Evolutionary conservation across 1,140 invertebrate species (phyloP).

Genomic region (Calycopis cecrops): DNA sequence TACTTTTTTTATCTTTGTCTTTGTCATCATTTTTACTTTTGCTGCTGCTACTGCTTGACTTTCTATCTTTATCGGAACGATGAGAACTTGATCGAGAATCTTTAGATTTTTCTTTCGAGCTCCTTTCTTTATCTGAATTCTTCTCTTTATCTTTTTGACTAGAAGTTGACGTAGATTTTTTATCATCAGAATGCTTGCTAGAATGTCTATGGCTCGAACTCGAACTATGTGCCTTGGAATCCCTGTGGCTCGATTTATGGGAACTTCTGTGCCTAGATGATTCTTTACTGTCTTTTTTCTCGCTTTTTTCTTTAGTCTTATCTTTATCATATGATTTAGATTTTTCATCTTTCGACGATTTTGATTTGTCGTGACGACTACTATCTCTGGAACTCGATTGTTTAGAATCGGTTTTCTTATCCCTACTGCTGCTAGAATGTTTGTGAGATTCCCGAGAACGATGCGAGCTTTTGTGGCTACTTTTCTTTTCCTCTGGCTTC

Average conservation of each 20-base stretch:
- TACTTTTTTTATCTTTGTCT: slow-evolving; percentile 64
- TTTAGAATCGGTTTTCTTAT: slow-evolving; percentile 65
- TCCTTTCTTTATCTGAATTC: slow-evolving; percentile 44
- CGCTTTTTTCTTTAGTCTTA: slow-evolving; percentile 50
- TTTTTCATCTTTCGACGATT: slow-evolving; percentile 60
- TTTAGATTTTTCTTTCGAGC: slow-evolving; percentile 62
- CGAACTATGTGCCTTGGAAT: slow-evolving; percentile 61
- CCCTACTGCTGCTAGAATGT: slow-evolving; percentile 62
- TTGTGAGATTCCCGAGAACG: slow-evolving; percentile 57
- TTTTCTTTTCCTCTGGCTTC: slow-evolving; percentile 51
- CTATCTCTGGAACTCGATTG: slow-evolving; percentile 60
- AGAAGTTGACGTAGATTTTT: slow-evolving; percentile 47
- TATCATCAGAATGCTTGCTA: slow-evolving; percentile 58
- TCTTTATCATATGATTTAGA: slow-evolving; percentile 63
- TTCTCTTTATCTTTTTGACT: slow-evolving; percentile 52
- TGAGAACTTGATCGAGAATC: slow-evolving; percentile 57
- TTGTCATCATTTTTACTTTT: slow-evolving; percentile 56
- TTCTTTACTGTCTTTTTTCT: slow-evolving; percentile 67
- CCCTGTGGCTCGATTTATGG: slow-evolving; percentile 53
- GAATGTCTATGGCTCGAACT: slow-evolving; percentile 60
- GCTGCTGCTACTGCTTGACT: slow-evolving; percentile 45
- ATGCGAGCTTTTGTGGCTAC: slow-evolving; percentile 59
- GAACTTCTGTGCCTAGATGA: slow-evolving; percentile 59
- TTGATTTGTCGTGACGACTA: slow-evolving; percentile 50
- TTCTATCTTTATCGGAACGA: slow-evolving; percentile 65